These are phyloP conservation scores for Echeneis naucrates DNA, from an alignment of 2,797 vertebrate genomes.

Conservation along the genomic window DNA sequence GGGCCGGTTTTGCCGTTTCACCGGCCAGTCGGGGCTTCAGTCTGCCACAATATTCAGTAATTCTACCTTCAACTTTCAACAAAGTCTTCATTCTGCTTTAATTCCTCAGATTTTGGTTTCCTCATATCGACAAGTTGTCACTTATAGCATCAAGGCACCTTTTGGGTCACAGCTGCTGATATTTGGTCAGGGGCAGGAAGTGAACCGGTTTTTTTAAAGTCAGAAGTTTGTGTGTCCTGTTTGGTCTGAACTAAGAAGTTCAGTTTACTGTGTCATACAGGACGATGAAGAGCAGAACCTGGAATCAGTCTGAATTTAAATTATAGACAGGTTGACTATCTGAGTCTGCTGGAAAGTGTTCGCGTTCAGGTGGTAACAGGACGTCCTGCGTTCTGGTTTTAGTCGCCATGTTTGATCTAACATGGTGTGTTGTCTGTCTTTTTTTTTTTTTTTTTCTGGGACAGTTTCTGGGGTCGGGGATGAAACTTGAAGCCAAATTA, in stretches of 20 bases:
- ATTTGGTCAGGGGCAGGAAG: neutral
- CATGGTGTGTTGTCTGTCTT: conserved; percentile 55
- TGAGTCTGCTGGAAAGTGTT: conserved; percentile 42
- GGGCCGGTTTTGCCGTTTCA: neutral
- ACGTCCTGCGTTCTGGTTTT: conserved; percentile 71
- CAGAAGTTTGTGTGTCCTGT: too few relatives aligned
- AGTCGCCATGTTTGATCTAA: conserved; percentile 77
- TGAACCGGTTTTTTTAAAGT: too few relatives aligned
- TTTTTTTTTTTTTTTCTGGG: neutral
- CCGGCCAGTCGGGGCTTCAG: neutral
- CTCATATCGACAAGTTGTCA: too few relatives aligned
- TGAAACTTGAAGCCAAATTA: conserved; percentile 87
- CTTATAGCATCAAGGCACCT: neutral
- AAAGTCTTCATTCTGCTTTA: neutral
- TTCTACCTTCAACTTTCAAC: neutral
- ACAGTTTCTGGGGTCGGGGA: conserved; percentile 16
- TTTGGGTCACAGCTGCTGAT: neutral
- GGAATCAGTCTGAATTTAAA: too few relatives aligned
- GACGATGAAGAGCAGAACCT: too few relatives aligned
- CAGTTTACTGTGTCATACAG: too few relatives aligned
- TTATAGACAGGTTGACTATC: neutral
- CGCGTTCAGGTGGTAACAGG: neutral
- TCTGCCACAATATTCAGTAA: neutral
- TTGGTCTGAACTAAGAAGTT: too few relatives aligned
- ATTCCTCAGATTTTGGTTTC: neutral